phyloP scores from a whole-genome alignment of 2,797 vertebrate species.

The Schizopygopsis pylzovi region DNA sequence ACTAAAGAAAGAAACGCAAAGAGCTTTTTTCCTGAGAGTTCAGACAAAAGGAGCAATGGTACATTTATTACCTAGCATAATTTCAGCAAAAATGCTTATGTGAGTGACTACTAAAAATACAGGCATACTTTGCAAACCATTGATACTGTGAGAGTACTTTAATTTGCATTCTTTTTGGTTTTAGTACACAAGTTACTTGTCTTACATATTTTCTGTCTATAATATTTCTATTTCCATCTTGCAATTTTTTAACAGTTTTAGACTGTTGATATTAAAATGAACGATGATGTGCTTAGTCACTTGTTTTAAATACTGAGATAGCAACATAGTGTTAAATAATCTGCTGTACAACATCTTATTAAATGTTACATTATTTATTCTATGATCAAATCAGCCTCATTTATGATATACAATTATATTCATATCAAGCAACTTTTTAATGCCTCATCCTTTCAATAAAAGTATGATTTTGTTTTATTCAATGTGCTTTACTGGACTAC shows the following conservation, averaged over 20 bases:
- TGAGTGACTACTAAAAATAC: background rate
- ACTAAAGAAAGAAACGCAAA: slow-evolving; percentile 61
- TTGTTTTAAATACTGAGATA: background rate
- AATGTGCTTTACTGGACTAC: background rate
- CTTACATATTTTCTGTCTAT: background rate
- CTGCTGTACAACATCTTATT: background rate
- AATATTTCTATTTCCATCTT: slow-evolving; percentile 2
- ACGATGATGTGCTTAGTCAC: background rate
- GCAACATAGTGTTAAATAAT: background rate
- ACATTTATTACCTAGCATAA: slow-evolving; percentile 27
- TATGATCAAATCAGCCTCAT: background rate
- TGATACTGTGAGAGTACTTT: background rate
- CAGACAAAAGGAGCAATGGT: slow-evolving; percentile 49
- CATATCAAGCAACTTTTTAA: background rate
- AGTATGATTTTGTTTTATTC: background rate
- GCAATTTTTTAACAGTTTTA: background rate
- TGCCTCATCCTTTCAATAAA: background rate
- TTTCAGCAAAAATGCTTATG: background rate
- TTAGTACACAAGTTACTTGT: background rate
- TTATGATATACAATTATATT: background rate
- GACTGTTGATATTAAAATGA: background rate
- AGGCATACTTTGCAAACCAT: background rate
- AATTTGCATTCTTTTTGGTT: background rate
- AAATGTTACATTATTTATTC: slow-evolving; percentile 29
- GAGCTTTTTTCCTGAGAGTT: slow-evolving; percentile 59